These are phyloP conservation scores for Iselma pallidipennis DNA, from an alignment of 2,888 invertebrate species.

Conservation along the genomic window DNA sequence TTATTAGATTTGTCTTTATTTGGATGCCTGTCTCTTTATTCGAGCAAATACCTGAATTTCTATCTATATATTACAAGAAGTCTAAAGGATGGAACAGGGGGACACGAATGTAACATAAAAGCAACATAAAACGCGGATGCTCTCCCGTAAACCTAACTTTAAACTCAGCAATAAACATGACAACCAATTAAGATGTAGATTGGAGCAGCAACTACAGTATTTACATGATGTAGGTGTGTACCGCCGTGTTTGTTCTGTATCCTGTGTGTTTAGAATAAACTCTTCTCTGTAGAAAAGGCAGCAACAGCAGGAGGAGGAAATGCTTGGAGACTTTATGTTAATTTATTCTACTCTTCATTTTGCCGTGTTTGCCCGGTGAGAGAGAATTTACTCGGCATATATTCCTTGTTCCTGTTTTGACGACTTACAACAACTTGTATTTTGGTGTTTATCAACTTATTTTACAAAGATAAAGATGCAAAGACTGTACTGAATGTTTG, in stretches of 20 bases:
- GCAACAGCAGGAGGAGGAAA: slow-evolving; percentile 41
- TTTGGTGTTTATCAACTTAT: not conserved
- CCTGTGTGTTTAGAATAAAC: slow-evolving; percentile 52
- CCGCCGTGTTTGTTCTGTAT: slow-evolving; percentile 49
- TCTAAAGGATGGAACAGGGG: not conserved
- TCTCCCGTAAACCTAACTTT: slow-evolving; percentile 41
- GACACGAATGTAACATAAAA: slow-evolving; percentile 26
- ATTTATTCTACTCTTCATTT: slow-evolving; percentile 52
- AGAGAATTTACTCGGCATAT: slow-evolving; percentile 40
- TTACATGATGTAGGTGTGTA: slow-evolving; percentile 55
- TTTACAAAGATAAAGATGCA: not conserved
- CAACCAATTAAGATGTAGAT: slow-evolving; percentile 59
- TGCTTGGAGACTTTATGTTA: slow-evolving; percentile 50
- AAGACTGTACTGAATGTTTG: not conserved
- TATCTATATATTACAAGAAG: slow-evolving; percentile 9
- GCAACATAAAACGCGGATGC: slow-evolving; percentile 28
- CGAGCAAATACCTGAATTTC: slow-evolving; percentile 17
- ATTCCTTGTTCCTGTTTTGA: slow-evolving; percentile 35
- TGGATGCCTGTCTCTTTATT: slow-evolving; percentile 14
- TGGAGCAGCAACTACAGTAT: slow-evolving; percentile 51
- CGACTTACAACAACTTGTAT: slow-evolving; percentile 20
- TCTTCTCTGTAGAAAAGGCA: slow-evolving; percentile 51
- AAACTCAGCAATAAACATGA: slow-evolving; percentile 56
- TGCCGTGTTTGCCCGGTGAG: slow-evolving; percentile 42
- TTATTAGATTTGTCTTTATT: slow-evolving; percentile 13